Evolutionary conservation across 2,113 vertebrate species (phyloP).

Genomic region (Phrynosoma blainvillii): DNA sequence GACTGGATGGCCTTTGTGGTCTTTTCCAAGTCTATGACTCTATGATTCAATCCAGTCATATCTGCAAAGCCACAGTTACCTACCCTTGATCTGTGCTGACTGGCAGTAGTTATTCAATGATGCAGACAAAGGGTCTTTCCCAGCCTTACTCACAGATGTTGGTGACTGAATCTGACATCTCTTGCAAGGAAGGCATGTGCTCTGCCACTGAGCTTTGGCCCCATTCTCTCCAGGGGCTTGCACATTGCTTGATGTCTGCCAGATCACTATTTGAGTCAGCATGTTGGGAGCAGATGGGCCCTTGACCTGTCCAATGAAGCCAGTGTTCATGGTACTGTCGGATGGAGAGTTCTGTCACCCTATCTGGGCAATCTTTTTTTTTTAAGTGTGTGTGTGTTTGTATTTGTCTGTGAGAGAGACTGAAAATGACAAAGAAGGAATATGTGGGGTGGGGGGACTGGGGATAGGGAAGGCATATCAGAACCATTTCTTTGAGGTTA

Average conservation of each 20-base stretch:
- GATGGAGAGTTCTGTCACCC: too few species aligned
- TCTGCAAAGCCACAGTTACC: too few species aligned
- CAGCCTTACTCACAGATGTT: too few species aligned
- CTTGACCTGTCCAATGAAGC: neutral
- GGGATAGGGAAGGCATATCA: neutral
- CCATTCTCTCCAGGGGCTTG: neutral
- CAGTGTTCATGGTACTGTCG: neutral
- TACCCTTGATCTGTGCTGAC: too few species aligned
- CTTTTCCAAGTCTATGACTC: too few species aligned
- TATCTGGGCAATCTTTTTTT: neutral
- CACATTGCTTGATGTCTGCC: neutral
- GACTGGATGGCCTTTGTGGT: too few species aligned
- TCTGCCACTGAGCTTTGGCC: neutral
- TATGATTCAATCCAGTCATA: too few species aligned
- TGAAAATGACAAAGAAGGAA: neutral
- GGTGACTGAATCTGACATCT: too few species aligned
- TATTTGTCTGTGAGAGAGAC: too few species aligned
- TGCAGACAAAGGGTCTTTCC: too few species aligned
- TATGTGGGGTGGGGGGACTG: neutral
- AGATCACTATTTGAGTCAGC: neutral
- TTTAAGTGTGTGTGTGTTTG: neutral
- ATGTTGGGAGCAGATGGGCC: neutral
- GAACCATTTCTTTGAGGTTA: conserved; percentile 54
- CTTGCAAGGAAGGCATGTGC: neutral
- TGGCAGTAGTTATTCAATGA: too few species aligned